A percentile compares a stretch with the other conserved stretches of the same genome.
phyloP scores from a whole-genome alignment of 2,888 invertebrate species.

The Nephrotoma guestfalica region DNA sequence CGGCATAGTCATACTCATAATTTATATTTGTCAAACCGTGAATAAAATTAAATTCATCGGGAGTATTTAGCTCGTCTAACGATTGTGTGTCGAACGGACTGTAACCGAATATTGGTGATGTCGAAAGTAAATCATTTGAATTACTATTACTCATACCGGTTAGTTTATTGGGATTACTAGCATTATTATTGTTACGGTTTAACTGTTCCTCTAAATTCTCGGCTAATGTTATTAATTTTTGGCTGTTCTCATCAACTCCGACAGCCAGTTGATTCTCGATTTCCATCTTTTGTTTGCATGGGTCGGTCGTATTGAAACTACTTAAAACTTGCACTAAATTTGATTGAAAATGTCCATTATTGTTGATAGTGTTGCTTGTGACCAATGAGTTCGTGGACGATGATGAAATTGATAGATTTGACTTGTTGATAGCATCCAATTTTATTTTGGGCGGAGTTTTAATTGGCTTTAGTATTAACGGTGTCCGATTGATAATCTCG shows the following conservation, averaged over 20 bases:
- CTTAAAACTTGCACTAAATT: constrained; percentile 18
- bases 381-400: background rate
- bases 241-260: background rate
- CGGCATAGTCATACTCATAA: constrained; percentile 63
- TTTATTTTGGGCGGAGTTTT: constrained; percentile 37
- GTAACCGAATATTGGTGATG: constrained; percentile 38
- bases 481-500: constrained; percentile 56
- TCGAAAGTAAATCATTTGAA: constrained; percentile 39
- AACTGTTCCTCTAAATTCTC: background rate
- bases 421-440: constrained; percentile 10
- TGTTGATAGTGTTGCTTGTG: background rate
- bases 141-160: constrained; percentile 14
- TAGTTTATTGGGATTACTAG: background rate
- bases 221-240: background rate
- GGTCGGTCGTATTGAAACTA: background rate
- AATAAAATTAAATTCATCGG: constrained; percentile 41
- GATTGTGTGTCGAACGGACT: constrained; percentile 43
- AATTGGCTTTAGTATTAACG: constrained; percentile 49
- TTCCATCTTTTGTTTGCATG: background rate
- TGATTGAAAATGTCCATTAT: constrained; percentile 22
- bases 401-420: constrained; percentile 16
- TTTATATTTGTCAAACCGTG: constrained; percentile 54
- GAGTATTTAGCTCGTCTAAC: constrained; percentile 42
- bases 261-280: background rate
- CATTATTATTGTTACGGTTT: background rate